These are phyloP conservation scores for Macrocentrus cingulum DNA, from an alignment of 1,140 invertebrate genomes.

Conservation along the genomic window DNA sequence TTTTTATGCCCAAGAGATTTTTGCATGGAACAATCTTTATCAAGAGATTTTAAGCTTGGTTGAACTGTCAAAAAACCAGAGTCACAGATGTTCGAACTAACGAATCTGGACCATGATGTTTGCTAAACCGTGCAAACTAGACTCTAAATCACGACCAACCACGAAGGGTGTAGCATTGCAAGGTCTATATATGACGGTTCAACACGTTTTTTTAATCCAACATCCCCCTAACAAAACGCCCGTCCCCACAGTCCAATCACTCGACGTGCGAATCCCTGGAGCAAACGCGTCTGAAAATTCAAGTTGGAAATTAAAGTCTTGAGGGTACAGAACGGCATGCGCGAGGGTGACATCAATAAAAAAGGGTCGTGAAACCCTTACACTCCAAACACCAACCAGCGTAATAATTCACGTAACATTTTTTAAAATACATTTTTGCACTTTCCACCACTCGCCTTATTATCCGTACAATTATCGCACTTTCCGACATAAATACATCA, in stretches of 20 bases:
- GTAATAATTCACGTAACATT: neutral
- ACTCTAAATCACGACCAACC: conserved; percentile 18
- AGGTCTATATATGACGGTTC: conserved; percentile 15
- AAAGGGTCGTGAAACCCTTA: neutral
- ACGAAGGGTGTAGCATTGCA: neutral
- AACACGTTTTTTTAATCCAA: conserved; percentile 15
- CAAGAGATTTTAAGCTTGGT: conserved; percentile 4
- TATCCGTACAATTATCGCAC: too few species aligned
- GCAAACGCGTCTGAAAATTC: conserved; percentile 13
- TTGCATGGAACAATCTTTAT: conserved; percentile 6
- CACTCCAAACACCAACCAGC: neutral
- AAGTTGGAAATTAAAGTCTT: conserved; percentile 15
- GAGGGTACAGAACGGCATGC: neutral
- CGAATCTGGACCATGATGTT: conserved; percentile 10
- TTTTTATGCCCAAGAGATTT: neutral
- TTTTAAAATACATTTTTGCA: neutral
- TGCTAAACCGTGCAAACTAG: conserved; percentile 19
- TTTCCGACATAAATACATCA: too few species aligned
- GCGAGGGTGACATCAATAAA: too few species aligned
- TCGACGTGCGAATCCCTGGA: conserved; percentile 17
- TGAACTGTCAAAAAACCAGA: neutral
- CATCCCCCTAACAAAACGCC: neutral
- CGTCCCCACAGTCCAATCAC: conserved; percentile 13
- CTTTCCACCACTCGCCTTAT: neutral
- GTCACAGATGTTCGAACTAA: conserved; percentile 21